Base-by-base conservation (phyloP, 1,140 invertebrate genomes). In the Aphis craccivora region DNA sequence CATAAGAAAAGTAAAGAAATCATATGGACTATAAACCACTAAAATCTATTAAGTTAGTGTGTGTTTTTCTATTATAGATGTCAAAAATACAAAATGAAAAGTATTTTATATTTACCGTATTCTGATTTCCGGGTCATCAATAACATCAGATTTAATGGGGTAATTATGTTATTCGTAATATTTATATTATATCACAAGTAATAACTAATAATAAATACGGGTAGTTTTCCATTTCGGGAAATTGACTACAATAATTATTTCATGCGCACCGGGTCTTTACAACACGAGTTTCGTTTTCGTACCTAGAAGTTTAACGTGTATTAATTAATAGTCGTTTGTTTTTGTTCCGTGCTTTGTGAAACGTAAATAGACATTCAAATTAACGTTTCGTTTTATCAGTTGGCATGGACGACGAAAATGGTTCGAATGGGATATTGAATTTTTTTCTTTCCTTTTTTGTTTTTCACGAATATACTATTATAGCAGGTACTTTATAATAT, bases 271-370 rank as follows among this genome's bases (percentile, higher is more conserved):
- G 14, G 60, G n/a, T 76, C 60, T 76, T 76, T 14, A 76, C 60
- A 76, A n/a, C 30, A n/a, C 60, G 30, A 76, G 60, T 76, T 76
- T 18, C n/a, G 60, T 76, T 76, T 76, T 18, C n/a, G 60, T 76
- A n/a, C n/a, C 30, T 76, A 76, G 60, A n/a, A 76, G 30, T 76
- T 76, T n/a, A 76, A 76, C 60, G 30, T 76, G 30, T 76, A 76
- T 76, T 76, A 76, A 76, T 76, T 76, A 76, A 76, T n/a, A 76
- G 30, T 76, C 60, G 60, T 76, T 76, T 35, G n/a, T 76, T 76
- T 76, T 76, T 76, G 60, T 76, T 76, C 60, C 30, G 60, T 76
- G 60, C n/a, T 76, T 76, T 76, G 60, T n/a, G 60, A 76, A 76
- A 76, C 30, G 60, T n/a, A 67, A 67, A 67, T 67, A 76, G 60